phyloP scores from a whole-genome alignment of 2,113 vertebrate genomes.

The Daphoenositta chrysoptera region DNA sequence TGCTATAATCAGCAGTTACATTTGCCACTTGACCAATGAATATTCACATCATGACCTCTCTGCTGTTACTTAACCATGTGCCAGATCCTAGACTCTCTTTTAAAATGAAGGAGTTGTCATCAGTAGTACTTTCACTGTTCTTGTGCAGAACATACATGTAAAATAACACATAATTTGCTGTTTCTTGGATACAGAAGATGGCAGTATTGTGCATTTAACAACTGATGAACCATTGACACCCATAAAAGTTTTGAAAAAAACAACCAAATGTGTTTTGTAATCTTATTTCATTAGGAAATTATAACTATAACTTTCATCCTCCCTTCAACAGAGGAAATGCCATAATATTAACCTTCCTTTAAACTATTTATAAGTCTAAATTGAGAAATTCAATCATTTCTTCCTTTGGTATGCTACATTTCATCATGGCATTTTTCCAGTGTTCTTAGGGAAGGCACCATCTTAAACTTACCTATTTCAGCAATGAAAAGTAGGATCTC shows the following conservation, averaged over 20 bases:
- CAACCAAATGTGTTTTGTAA: not conserved
- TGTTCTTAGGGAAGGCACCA: not conserved
- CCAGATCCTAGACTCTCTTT: not conserved
- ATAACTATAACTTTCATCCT: not conserved
- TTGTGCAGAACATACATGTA: not conserved
- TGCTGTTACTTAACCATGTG: not conserved
- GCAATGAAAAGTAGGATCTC: not conserved
- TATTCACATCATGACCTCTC: not conserved
- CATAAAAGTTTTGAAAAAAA: not conserved
- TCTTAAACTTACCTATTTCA: not conserved
- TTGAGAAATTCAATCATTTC: not conserved
- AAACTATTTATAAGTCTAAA: not conserved
- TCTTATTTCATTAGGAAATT: not conserved
- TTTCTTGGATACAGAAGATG: slow-evolving; percentile 32
- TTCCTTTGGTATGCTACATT: not conserved
- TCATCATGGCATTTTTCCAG: not conserved
- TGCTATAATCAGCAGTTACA: not conserved
- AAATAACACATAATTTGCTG: not conserved
- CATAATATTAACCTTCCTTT: not conserved
- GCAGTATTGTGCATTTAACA: slow-evolving; percentile 45
- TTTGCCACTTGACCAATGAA: not conserved
- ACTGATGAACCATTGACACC: not conserved
- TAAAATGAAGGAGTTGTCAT: not conserved
- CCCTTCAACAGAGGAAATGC: not conserved
- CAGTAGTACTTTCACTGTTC: not conserved